Conservation (phyloP, 2,888 invertebrate genomes). For the Leptura quadrifasciata region DNA sequence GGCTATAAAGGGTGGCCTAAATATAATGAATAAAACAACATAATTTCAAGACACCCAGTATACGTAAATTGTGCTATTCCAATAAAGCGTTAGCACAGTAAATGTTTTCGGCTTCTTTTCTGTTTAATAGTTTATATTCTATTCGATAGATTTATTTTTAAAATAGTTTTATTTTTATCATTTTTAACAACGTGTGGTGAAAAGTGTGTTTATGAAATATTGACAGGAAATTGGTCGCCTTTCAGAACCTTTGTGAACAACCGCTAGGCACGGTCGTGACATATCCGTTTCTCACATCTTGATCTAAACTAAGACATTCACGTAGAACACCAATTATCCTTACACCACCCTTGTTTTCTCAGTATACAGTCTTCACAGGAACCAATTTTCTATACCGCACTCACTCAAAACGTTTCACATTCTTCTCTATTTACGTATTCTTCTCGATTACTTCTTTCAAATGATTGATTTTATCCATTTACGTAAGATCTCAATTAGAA, state of each 20-base stretch:
- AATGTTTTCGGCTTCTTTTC: too few species aligned
- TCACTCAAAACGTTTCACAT: neutral
- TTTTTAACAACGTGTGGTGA: too few species aligned
- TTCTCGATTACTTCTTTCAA: neutral
- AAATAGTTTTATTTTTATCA: too few species aligned
- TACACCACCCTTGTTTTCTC: constrained; percentile 7
- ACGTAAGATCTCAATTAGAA: neutral
- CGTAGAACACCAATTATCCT: constrained; percentile 2
- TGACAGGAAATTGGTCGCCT: neutral
- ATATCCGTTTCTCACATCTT: constrained; percentile 1
- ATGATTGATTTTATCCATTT: constrained; percentile 1
- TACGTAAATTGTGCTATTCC: too few species aligned
- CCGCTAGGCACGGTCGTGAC: neutral
- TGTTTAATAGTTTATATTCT: too few species aligned
- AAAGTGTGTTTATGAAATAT: neutral
- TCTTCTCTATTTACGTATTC: constrained; percentile 18
- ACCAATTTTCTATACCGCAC: neutral
- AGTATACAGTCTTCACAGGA: neutral
- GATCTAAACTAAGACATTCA: constrained; percentile 2
- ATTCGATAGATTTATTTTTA: too few species aligned
- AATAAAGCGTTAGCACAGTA: too few species aligned
- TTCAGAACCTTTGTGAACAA: neutral
- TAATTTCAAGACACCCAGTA: too few species aligned
- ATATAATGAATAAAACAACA: too few species aligned
- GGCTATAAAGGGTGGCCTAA: too few species aligned